phyloP scores from a whole-genome alignment of 2,113 vertebrate species.

The Zapus hudsonius region DNA sequence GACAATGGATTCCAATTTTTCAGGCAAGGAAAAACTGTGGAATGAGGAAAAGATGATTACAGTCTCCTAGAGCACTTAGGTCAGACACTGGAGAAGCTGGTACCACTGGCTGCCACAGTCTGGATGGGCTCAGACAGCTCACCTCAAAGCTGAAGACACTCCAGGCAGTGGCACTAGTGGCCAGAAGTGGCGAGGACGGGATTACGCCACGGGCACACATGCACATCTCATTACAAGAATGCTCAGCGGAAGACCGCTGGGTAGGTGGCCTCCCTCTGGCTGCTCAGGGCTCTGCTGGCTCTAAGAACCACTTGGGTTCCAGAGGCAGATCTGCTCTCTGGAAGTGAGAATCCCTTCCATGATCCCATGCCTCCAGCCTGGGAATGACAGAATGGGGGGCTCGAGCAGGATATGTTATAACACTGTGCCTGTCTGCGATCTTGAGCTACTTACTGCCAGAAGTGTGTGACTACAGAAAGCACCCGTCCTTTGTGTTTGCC shows the following conservation, averaged over 20 bases:
- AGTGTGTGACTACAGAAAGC: background rate
- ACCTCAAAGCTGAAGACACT: background rate
- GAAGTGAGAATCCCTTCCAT: background rate
- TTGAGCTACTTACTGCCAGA: background rate
- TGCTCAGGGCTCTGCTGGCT: background rate
- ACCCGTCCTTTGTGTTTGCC: background rate
- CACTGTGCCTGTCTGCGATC: background rate
- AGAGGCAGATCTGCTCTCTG: background rate
- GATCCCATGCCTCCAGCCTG: background rate
- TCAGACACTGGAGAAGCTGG: background rate
- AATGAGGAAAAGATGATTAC: slow-evolving; percentile 50
- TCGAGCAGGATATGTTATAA: background rate
- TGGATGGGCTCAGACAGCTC: background rate
- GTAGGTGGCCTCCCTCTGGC: background rate
- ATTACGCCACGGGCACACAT: background rate
- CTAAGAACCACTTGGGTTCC: background rate
- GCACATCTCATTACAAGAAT: rapidly evolving
- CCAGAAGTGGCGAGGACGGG: background rate
- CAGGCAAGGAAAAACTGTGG: slow-evolving; percentile 94
- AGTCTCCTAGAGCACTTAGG: background rate
- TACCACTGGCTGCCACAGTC: background rate
- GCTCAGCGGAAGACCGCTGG: background rate
- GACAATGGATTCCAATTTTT: slow-evolving; percentile 95
- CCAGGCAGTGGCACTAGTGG: background rate
- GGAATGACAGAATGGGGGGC: background rate